Percentiles rank a stretch among this genome's conserved stretches.
Conservation (phyloP, 2,113 vertebrate genomes). For the Excalfactoria chinensis region DNA sequence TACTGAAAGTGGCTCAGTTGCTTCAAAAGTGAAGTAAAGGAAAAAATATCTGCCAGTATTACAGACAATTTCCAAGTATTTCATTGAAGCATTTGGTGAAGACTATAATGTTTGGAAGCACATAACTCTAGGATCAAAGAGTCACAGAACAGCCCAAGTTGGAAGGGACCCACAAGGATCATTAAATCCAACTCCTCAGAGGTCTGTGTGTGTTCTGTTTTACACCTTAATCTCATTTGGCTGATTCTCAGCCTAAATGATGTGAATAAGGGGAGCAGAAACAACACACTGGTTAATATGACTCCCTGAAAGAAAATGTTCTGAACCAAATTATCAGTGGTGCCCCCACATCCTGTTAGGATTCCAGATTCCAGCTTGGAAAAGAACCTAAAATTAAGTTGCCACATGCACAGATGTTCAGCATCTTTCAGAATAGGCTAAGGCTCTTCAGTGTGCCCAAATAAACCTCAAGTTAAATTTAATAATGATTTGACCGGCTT, state of each 20-base stretch:
- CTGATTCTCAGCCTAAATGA: not conserved
- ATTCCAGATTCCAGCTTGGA: not conserved
- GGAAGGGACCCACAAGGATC: not conserved
- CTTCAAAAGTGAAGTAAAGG: slow-evolving; percentile 10
- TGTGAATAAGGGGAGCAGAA: not conserved
- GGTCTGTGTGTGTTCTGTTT: not conserved
- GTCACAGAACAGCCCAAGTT: not conserved
- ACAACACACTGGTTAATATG: not conserved
- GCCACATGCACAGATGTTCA: not conserved
- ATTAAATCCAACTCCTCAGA: not conserved
- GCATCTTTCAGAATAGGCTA: not conserved
- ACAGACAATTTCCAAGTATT: slow-evolving; percentile 10
- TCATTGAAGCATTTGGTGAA: not conserved
- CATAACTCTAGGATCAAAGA: not conserved
- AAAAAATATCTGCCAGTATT: not conserved
- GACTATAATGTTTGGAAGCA: not conserved
- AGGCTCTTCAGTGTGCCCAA: not conserved
- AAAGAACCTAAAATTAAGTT: slow-evolving; percentile 31
- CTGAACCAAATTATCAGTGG: not conserved
- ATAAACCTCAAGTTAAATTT: not conserved
- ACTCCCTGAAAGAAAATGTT: not conserved
- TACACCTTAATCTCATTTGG: not conserved
- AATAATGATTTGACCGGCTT: not conserved
- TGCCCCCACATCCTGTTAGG: not conserved
- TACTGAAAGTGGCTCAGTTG: not conserved